These are phyloP conservation scores for Chironomus riparius DNA, from an alignment of 2,888 invertebrate species.

Conservation along the genomic window DNA sequence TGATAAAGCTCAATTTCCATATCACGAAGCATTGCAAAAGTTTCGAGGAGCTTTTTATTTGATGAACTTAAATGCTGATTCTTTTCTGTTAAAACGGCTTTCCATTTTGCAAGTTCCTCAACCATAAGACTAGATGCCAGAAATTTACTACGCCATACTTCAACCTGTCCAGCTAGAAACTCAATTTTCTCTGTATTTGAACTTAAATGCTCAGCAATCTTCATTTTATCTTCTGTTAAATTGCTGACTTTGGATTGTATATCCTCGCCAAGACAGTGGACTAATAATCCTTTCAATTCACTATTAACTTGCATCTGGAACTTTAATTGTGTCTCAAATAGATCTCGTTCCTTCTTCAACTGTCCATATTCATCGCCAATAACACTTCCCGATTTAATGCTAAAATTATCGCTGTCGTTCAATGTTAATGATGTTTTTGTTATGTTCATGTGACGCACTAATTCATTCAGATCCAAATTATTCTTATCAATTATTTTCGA, in stretches of 20 bases:
- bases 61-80: conserved; percentile 39
- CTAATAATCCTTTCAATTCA: conserved; percentile 83
- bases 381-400: neutral
- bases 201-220: conserved; percentile 12
- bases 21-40: conserved; percentile 41
- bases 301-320: conserved; percentile 84
- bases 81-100: conserved; percentile 61
- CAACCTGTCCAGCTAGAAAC: conserved; percentile 85
- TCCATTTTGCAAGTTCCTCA: conserved; percentile 83
- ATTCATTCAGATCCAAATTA: conserved; percentile 55
- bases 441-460: conserved; percentile 62
- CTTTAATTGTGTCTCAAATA: conserved; percentile 70
- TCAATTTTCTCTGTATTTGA: conserved; percentile 68
- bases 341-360: conserved; percentile 58
- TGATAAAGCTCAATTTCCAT: conserved; percentile 40
- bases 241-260: conserved; percentile 81
- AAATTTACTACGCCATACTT: conserved; percentile 95
- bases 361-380: conserved; percentile 54
- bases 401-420: conserved; percentile 33
- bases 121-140: conserved; percentile 83
- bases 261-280: conserved; percentile 93
- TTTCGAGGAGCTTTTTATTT: conserved; percentile 37
- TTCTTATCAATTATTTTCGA: conserved; percentile 40
- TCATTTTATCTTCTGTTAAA: conserved; percentile 81
- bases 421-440: conserved; percentile 50